A percentile compares a stretch with the other conserved stretches of the same genome.
Conservation (phyloP, 2,113 vertebrate species). For the Nicator chloris region DNA sequence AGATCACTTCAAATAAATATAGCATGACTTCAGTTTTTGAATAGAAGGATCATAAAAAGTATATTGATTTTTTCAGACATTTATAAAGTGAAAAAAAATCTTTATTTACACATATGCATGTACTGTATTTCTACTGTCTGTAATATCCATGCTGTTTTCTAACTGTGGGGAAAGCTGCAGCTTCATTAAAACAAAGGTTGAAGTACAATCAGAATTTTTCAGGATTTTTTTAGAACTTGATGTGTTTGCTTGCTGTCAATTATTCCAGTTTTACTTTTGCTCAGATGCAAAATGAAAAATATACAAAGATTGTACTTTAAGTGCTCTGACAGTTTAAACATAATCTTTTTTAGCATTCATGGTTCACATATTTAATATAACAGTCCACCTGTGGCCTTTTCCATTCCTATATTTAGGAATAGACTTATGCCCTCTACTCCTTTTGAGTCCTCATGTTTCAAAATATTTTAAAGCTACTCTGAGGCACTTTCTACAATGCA, state of each 20-base stretch:
- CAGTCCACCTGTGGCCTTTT: neutral
- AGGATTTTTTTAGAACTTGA: neutral
- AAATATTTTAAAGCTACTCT: neutral
- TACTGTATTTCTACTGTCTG: neutral
- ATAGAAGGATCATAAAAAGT: neutral
- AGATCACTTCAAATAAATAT: neutral
- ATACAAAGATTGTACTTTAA: neutral
- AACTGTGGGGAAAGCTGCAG: neutral
- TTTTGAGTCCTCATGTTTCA: neutral
- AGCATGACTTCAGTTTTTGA: neutral
- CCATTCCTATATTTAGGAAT: neutral
- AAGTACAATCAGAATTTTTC: neutral
- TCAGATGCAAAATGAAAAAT: neutral
- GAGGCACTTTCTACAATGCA: neutral
- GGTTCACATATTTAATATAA: neutral
- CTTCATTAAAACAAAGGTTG: neutral
- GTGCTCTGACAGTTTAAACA: neutral
- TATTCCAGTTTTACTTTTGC: neutral
- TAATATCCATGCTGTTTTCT: neutral
- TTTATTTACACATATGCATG: neutral
- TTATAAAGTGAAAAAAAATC: neutral
- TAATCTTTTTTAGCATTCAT: neutral
- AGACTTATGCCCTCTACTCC: neutral
- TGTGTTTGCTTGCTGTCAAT: neutral
- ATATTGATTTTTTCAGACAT: neutral